A percentile compares a stretch with the other conserved stretches of the same genome.
phyloP scores from a whole-genome alignment of 2,888 invertebrate genomes.

The Doris montereyensis region DNA sequence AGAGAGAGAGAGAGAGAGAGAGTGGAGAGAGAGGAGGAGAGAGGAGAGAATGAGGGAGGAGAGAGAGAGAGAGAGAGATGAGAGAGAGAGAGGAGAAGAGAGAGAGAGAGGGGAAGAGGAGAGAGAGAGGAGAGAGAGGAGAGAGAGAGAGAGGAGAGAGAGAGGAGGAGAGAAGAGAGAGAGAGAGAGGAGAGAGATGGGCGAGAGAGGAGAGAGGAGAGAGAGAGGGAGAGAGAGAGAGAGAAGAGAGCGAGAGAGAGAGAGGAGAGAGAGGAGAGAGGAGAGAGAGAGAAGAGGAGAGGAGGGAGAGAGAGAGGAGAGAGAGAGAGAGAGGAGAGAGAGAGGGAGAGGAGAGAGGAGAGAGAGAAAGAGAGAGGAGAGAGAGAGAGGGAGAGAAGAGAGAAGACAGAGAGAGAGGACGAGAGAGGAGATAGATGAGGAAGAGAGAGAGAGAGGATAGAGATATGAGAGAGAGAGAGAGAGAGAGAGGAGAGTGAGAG shows the following conservation, averaged over 20 bases:
- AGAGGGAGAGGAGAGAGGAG: too few species aligned
- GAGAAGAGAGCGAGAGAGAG: neutral
- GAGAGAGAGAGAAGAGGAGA: too few species aligned
- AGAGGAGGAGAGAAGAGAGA: conserved; percentile 15
- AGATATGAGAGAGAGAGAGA: neutral
- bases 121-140: neutral
- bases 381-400: too few species aligned
- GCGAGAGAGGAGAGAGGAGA: neutral
- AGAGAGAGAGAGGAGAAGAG: conserved; percentile 12
- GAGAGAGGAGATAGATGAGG: conserved; percentile 3
- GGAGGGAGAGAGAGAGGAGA: too few species aligned
- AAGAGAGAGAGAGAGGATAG: conserved; percentile 7
- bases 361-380: too few species aligned
- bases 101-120: conserved; percentile 18
- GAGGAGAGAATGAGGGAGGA: too few species aligned
- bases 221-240: neutral
- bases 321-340: too few species aligned
- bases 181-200: neutral
- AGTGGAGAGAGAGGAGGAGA: neutral
- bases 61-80: conserved; percentile 2
- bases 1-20: neutral
- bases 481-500: neutral
- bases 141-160: neutral
- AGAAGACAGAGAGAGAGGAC: conserved; percentile 1
- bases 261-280: neutral